phyloP scores from a whole-genome alignment of 2,888 invertebrate species.

The Thymelicus lineola region DNA sequence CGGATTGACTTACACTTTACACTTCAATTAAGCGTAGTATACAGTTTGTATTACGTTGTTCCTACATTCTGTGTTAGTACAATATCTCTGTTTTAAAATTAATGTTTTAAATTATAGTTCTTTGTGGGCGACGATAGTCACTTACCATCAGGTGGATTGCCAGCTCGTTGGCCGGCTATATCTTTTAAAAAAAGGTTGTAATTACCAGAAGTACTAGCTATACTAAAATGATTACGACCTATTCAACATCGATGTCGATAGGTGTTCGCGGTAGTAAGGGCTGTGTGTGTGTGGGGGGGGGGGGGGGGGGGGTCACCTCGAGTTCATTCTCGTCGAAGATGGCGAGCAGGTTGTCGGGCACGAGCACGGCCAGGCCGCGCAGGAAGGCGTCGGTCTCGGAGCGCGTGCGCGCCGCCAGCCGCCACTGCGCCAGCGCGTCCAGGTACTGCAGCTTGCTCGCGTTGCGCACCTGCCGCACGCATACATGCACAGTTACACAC shows the following conservation, averaged over 20 bases:
- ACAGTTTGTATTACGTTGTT: too few species aligned
- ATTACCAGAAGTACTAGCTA: too few species aligned
- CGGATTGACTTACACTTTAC: too few species aligned
- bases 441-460: conserved; percentile 92
- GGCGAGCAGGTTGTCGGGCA: conserved; percentile 96
- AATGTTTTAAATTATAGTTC: too few species aligned
- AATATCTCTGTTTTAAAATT: too few species aligned
- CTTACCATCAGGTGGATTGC: too few species aligned
- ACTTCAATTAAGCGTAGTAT: too few species aligned
- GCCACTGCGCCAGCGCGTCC: conserved; percentile 95
- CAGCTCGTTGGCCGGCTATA: too few species aligned
- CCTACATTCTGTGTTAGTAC: too few species aligned
- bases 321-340: conserved; percentile 98
- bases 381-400: conserved; percentile 95
- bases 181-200: too few species aligned
- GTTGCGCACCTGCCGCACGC: conserved; percentile 86
- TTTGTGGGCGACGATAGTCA: too few species aligned
- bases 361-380: conserved; percentile 95
- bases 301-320: conserved; percentile 86
- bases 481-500: conserved; percentile 4
- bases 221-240: too few species aligned
- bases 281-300: neutral
- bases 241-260: neutral
- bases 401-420: conserved; percentile 92
- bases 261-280: neutral